These are phyloP conservation scores for Ceratothoa steindachneri DNA, from an alignment of 2,888 invertebrate species.

Conservation along the genomic window DNA sequence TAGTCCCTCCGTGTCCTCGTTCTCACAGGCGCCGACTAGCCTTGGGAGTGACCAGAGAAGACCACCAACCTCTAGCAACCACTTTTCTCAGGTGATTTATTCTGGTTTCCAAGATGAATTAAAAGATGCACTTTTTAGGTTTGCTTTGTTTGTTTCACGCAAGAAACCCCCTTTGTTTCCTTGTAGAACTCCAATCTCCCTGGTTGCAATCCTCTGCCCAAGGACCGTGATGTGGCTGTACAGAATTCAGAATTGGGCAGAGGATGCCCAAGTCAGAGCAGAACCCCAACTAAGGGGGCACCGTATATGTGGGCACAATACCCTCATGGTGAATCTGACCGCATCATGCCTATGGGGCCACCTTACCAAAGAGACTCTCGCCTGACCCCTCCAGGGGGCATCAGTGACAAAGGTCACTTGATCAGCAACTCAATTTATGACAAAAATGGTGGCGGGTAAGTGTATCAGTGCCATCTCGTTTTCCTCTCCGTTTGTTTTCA, in stretches of 20 bases:
- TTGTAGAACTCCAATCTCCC: background rate
- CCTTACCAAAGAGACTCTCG: background rate
- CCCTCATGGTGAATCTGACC: background rate
- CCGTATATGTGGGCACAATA: slow-evolving; percentile 3
- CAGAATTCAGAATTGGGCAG: background rate
- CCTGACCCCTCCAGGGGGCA: background rate
- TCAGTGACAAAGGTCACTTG: background rate
- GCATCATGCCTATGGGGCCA: background rate
- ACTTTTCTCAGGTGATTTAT: background rate
- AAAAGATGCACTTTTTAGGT: too few species aligned
- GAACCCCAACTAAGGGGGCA: background rate
- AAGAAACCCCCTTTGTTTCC: too few species aligned
- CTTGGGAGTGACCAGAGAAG: background rate
- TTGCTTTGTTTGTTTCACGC: too few species aligned
- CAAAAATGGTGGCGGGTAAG: background rate
- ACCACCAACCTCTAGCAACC: background rate
- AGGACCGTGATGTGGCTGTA: background rate
- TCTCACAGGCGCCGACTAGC: background rate
- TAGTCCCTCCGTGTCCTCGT: background rate
- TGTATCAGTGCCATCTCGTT: background rate
- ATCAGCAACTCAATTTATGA: background rate
- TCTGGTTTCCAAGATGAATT: too few species aligned
- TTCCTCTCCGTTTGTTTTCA: too few species aligned
- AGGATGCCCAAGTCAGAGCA: background rate
- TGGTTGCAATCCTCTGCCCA: too few species aligned